Conservation (phyloP, 1,140 invertebrate genomes). For the Mycetomoellerius zeteki region DNA sequence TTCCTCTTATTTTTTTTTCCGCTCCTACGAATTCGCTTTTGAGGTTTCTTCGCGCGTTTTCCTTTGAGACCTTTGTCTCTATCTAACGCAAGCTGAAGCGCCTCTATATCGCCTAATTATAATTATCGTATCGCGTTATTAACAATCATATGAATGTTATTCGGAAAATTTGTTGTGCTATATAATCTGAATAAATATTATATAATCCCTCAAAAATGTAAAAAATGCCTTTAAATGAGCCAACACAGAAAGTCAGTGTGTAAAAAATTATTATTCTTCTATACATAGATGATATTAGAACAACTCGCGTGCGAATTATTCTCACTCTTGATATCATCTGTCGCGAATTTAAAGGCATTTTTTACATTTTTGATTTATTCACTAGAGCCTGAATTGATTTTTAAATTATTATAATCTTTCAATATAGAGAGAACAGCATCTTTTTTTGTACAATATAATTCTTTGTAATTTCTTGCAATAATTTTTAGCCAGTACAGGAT, state of each 20-base stretch:
- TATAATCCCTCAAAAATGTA: too few relatives aligned
- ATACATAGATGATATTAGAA: too few relatives aligned
- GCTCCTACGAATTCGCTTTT: slow-evolving; percentile 92
- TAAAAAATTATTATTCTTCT: too few relatives aligned
- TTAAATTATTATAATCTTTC: too few relatives aligned
- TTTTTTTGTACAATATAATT: neutral
- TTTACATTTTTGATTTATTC: too few relatives aligned
- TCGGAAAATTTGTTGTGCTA: neutral
- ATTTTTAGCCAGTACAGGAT: neutral
- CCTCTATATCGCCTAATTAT: slow-evolving; percentile 82
- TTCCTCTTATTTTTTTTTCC: slow-evolving; percentile 96
- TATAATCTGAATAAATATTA: neutral
- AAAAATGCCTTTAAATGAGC: too few relatives aligned
- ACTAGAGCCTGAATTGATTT: too few relatives aligned
- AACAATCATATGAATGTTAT: neutral
- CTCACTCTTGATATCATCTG: too few relatives aligned
- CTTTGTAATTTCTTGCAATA: neutral
- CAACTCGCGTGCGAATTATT: too few relatives aligned
- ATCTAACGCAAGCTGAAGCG: slow-evolving; percentile 90
- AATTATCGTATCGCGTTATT: slow-evolving; percentile 10
- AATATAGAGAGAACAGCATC: neutral
- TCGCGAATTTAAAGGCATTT: too few relatives aligned
- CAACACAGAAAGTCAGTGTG: too few relatives aligned
- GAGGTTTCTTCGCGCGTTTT: slow-evolving; percentile 93
- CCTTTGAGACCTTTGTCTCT: slow-evolving; percentile 91